Base-by-base conservation (phyloP, 2,888 invertebrate genomes). In the Drosophila maculinotata region DNA sequence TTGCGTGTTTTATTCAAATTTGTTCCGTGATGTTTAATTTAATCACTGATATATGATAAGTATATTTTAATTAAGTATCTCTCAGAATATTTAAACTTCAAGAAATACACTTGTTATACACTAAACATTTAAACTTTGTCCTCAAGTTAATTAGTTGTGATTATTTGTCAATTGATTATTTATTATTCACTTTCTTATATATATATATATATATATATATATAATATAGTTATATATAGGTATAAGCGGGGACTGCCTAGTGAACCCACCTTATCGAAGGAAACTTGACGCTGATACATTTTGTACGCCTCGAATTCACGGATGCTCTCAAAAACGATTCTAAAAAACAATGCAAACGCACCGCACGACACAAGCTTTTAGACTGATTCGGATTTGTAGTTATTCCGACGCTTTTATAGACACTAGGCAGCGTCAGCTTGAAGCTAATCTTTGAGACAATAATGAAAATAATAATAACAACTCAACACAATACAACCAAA, bases 221-320 rank as follows among this genome's bases (percentile, higher is more conserved):
- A 35, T 39, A 41, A 8, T 9, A 33, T 9, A 20, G 9, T 28
- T 26, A 14, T 42, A 15, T 5, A 8, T 9, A 15, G n/a, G 1
- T 15, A 12, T 20, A 10, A 14, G n/a, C 7, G 17, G 31, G 23
- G 28, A 57, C 25, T 53, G 52, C 75, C 44, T 51, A 17, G 20
- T 41, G n/a, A 39, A 67, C 56, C 49, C 76, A 90, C 90, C 91
- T 90, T 90, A 69, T 90, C 90, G 67, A 90, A 90, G 52, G 91
- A 90, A 35, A 70, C 76, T 79, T 90, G 88, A 48, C 87, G 86
- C 53, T 89, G 84, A 64, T 89, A 89, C 89, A 89, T 89, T 69
- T 85, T 78, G 15, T 36, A n/a, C 17, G 25, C 12, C 51, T 23
- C 42, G 51, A 41, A 36, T 52, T 39, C 35, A 36, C 48, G 26